These are phyloP conservation scores for Acrossocheilus fasciatus DNA, from an alignment of 2,797 vertebrate genomes.

Conservation along the genomic window DNA sequence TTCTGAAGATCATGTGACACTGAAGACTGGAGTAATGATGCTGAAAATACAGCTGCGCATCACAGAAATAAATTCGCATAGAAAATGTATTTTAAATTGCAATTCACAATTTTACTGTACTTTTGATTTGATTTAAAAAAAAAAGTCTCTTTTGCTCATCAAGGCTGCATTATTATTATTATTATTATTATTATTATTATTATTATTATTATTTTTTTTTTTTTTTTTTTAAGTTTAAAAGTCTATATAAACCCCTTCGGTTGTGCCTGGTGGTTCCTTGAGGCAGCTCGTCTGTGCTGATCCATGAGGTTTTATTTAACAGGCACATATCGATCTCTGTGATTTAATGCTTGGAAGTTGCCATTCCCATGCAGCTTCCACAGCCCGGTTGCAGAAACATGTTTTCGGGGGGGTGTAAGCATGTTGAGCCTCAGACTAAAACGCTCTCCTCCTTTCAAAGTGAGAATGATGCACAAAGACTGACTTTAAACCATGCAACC, in stretches of 20 bases:
- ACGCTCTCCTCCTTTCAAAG: neutral
- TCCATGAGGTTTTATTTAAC: conserved; percentile 50
- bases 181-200: too few relatives aligned
- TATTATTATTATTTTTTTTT: too few relatives aligned
- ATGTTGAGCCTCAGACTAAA: neutral
- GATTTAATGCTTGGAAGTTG: conserved; percentile 54
- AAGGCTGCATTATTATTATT: too few relatives aligned
- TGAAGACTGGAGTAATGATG: neutral
- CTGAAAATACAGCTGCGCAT: neutral
- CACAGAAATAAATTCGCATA: neutral
- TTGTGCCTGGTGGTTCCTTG: conserved; percentile 61
- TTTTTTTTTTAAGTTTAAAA: too few relatives aligned
- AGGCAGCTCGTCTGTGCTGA: conserved; percentile 45
- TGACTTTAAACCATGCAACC: neutral
- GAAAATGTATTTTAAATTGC: too few relatives aligned
- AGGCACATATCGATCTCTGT: conserved; percentile 52
- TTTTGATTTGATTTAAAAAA: too few relatives aligned
- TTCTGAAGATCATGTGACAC: neutral
- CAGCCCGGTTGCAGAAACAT: conserved; percentile 59
- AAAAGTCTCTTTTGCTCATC: too few relatives aligned
- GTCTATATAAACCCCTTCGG: neutral
- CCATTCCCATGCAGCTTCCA: conserved; percentile 46
- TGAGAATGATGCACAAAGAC: neutral
- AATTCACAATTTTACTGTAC: too few relatives aligned
- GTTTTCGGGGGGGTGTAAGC: neutral